A percentile compares a stretch with the other conserved stretches of the same genome.
These are phyloP conservation scores for Epinephelus coioides DNA, from an alignment of 2,797 vertebrate species.

Conservation along the genomic window DNA sequence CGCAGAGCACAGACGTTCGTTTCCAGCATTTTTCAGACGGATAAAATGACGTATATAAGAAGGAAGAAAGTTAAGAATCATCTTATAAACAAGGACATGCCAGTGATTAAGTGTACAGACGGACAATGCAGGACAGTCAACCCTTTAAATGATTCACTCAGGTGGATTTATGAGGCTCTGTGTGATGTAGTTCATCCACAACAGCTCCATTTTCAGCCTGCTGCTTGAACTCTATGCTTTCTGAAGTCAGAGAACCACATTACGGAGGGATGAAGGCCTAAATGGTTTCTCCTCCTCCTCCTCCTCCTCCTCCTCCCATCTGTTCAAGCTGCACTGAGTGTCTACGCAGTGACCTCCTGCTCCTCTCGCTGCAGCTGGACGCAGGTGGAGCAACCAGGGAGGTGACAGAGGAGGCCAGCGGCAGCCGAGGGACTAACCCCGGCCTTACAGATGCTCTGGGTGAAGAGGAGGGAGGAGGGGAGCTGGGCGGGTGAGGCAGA, in stretches of 20 bases:
- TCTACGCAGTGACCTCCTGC: slow-evolving; percentile 46
- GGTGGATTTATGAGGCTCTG: not conserved
- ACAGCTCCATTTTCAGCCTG: not conserved
- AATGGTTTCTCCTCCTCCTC: slow-evolving; percentile 20
- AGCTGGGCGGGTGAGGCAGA: slow-evolving; percentile 54
- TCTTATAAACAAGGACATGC: no score
- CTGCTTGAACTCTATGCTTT: not conserved
- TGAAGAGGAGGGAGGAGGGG: slow-evolving; percentile 36
- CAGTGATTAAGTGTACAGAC: no score
- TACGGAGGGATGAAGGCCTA: not conserved
- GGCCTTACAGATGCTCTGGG: slow-evolving; percentile 11
- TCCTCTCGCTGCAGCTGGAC: slow-evolving; percentile 39
- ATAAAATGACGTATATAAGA: no score
- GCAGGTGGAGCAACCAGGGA: slow-evolving; percentile 34
- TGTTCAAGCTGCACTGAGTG: slow-evolving; percentile 73
- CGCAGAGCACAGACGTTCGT: no score
- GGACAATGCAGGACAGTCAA: no score
- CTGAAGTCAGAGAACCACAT: not conserved
- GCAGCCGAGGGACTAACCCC: slow-evolving; percentile 31
- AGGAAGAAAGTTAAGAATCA: no score
- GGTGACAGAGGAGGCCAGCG: slow-evolving; percentile 47
- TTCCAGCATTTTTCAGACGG: no score
- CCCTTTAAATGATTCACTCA: not conserved
- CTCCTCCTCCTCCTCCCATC: slow-evolving; percentile 26
- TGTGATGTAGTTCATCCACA: not conserved